These are phyloP conservation scores for Caradrina kadenii DNA, from an alignment of 2,888 invertebrate species.

Conservation along the genomic window DNA sequence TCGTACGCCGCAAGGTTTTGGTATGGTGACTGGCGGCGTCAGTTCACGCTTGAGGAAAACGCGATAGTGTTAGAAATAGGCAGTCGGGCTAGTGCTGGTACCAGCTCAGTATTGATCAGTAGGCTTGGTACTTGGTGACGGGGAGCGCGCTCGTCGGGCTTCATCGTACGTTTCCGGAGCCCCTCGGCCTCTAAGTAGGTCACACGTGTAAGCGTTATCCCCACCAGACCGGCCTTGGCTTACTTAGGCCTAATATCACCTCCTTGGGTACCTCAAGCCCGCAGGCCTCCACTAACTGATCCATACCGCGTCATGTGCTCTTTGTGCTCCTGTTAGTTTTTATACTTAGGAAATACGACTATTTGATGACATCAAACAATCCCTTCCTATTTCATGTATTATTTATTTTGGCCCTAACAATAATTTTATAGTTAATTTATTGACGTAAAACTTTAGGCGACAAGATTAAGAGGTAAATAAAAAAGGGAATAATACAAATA, in stretches of 20 bases:
- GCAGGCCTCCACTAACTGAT: slow-evolving; percentile 27
- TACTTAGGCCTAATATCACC: slow-evolving; percentile 85
- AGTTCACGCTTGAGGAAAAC: background rate
- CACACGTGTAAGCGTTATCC: slow-evolving; percentile 90
- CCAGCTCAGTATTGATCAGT: slow-evolving; percentile 79
- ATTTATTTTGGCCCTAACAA: background rate
- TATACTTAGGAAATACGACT: too few relatives aligned
- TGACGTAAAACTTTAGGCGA: too few relatives aligned
- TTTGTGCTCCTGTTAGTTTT: background rate
- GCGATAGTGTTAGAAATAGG: slow-evolving; percentile 15
- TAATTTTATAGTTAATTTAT: background rate
- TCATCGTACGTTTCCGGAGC: slow-evolving; percentile 80
- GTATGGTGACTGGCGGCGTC: background rate
- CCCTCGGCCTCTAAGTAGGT: slow-evolving; percentile 86
- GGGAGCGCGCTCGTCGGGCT: slow-evolving; percentile 71
- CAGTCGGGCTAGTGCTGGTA: slow-evolving; percentile 41
- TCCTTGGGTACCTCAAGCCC: slow-evolving; percentile 70
- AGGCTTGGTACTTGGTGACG: slow-evolving; percentile 62
- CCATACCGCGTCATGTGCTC: background rate
- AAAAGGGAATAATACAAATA: too few relatives aligned
- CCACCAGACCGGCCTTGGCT: slow-evolving; percentile 89
- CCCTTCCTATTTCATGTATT: background rate
- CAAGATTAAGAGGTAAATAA: too few relatives aligned
- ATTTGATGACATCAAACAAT: background rate
- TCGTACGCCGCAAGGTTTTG: slow-evolving; percentile 15